phyloP scores from a whole-genome alignment of 2,888 invertebrate species.

The Biston stratarius region DNA sequence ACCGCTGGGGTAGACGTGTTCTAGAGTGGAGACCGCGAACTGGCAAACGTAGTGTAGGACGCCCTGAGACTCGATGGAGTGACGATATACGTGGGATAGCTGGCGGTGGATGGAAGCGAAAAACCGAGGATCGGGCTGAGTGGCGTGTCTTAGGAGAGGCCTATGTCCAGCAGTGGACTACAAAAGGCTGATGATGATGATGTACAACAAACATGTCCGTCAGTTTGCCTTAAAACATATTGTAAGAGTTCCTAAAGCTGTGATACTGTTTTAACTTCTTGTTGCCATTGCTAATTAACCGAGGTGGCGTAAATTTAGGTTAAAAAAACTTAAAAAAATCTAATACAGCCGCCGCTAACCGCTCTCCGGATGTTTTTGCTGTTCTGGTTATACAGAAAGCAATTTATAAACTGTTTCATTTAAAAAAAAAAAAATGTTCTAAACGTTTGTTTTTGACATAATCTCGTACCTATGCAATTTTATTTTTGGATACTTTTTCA shows the following conservation, averaged over 20 bases:
- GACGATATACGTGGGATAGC: too few species aligned
- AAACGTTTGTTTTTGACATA: not conserved
- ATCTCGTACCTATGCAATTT: not conserved
- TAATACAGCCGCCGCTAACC: constrained; percentile 29
- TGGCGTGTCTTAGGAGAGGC: too few species aligned
- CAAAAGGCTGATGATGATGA: too few species aligned
- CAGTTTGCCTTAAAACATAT: too few species aligned
- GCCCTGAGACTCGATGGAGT: too few species aligned
- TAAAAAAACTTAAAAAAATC: constrained; percentile 45
- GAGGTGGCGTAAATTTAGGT: constrained; percentile 58
- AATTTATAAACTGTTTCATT: constrained; percentile 25
- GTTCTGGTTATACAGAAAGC: constrained; percentile 17
- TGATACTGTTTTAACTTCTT: constrained; percentile 5
- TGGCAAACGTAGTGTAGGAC: too few species aligned
- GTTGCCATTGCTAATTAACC: constrained; percentile 30
- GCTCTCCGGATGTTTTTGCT: constrained; percentile 28
- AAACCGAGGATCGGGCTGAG: too few species aligned
- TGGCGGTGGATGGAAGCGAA: too few species aligned
- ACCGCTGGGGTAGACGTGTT: too few species aligned
- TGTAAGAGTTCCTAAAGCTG: not conserved
- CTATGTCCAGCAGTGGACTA: too few species aligned
- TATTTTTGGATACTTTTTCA: not conserved
- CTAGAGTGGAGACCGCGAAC: too few species aligned
- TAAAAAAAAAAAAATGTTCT: constrained; percentile 11
- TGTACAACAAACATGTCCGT: too few species aligned